These are phyloP conservation scores for Quadroppia sp. DNA, from an alignment of 2,888 invertebrate genomes.

Conservation along the genomic window DNA sequence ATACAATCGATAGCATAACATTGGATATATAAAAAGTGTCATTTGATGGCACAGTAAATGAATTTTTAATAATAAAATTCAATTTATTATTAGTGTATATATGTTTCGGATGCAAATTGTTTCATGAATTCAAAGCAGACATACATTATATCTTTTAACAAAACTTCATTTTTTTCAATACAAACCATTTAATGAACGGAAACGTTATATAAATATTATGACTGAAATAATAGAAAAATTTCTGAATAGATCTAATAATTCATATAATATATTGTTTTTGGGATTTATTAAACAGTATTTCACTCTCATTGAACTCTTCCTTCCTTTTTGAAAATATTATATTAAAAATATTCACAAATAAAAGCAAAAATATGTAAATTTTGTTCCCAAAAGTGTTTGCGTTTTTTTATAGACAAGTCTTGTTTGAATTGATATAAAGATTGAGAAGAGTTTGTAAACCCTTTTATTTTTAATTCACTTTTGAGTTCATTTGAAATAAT, in stretches of 20 bases:
- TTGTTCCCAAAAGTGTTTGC: too few relatives aligned
- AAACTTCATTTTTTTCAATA: background rate
- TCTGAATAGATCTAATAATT: background rate
- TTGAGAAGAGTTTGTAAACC: background rate
- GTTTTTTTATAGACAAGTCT: background rate
- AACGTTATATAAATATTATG: background rate
- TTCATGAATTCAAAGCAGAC: background rate
- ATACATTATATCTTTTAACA: background rate
- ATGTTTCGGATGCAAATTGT: conserved; percentile 5
- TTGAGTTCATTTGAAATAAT: background rate
- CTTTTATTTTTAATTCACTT: background rate
- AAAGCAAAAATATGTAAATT: too few relatives aligned
- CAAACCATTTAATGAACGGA: background rate
- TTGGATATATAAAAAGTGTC: background rate
- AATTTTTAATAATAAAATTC: background rate
- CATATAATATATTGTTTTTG: background rate
- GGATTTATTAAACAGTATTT: background rate
- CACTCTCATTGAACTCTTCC: conserved; percentile 10
- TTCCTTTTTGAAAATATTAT: background rate
- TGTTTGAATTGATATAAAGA: background rate
- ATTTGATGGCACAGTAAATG: background rate
- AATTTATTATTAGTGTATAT: background rate
- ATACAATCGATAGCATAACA: background rate
- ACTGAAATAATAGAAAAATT: conserved; percentile 1
- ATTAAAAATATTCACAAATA: background rate